A percentile compares a stretch with the other conserved stretches of the same genome.
Conservation (phyloP, 2,113 vertebrate species). For the Eubucco bourcierii region DNA sequence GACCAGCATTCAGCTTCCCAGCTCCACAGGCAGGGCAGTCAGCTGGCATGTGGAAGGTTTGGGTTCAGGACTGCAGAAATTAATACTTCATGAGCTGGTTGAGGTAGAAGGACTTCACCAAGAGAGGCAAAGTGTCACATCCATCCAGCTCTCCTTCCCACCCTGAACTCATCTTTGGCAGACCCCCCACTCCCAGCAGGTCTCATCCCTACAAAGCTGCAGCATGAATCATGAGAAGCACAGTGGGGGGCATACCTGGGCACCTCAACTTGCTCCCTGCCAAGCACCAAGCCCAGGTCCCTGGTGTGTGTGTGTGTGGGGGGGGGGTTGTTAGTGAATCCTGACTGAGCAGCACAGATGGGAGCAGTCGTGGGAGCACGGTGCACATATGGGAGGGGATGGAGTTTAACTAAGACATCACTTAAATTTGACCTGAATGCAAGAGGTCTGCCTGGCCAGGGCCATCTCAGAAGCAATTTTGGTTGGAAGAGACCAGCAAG, state of each 20-base stretch:
- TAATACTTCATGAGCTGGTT: background rate
- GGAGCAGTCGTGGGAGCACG: background rate
- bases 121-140: background rate
- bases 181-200: too few species aligned
- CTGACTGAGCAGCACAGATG: too few species aligned
- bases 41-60: background rate
- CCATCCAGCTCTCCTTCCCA: too few species aligned
- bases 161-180: background rate
- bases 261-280: too few species aligned
- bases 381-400: accelerated
- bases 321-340: too few species aligned
- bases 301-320: too few species aligned
- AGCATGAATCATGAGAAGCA: background rate
- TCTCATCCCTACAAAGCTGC: background rate
- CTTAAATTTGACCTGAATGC: background rate
- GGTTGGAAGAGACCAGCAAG: too few species aligned
- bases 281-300: too few species aligned
- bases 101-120: background rate
- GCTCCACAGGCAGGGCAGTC: background rate
- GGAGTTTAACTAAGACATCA: background rate
- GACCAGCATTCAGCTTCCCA: background rate
- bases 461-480: too few species aligned
- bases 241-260: too few species aligned
- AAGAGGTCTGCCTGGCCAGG: background rate
- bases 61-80: background rate